Evolutionary conservation across 2,888 invertebrate genomes (phyloP).

Genomic region (Thyatira batis): DNA sequence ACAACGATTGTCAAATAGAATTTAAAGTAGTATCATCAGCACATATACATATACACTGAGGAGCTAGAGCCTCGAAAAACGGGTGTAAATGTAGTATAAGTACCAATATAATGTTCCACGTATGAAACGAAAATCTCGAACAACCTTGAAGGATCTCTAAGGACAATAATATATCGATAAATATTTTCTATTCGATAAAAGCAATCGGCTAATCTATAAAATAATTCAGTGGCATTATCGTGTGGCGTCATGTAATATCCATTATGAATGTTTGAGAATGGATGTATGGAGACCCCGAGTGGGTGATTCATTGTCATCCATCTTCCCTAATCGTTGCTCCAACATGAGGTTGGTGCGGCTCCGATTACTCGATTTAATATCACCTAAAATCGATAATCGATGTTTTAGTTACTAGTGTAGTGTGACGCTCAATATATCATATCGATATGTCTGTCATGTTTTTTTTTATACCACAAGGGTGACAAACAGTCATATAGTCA

Average conservation of each 20-base stretch:
- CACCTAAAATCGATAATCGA: conserved; percentile 1
- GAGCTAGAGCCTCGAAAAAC: too few species aligned
- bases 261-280: conserved; percentile 15
- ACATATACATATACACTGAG: too few species aligned
- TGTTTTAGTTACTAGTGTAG: neutral
- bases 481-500: too few species aligned
- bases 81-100: too few species aligned
- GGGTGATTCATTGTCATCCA: conserved; percentile 57
- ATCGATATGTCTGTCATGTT: neutral
- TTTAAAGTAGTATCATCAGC: too few species aligned
- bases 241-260: conserved; percentile 8
- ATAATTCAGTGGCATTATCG: conserved; percentile 4
- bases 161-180: neutral
- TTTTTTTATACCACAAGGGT: too few species aligned
- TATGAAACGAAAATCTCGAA: neutral
- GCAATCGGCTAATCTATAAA: conserved; percentile 3
- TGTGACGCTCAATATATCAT: neutral
- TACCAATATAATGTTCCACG: too few species aligned
- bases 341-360: conserved; percentile 3
- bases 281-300: conserved; percentile 22
- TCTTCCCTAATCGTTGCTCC: conserved; percentile 49
- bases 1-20: too few species aligned
- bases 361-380: conserved; percentile 2
- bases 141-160: neutral
- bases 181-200: neutral